phyloP scores from a whole-genome alignment of 2,888 invertebrate genomes.

The Trachelus iudaicus region DNA sequence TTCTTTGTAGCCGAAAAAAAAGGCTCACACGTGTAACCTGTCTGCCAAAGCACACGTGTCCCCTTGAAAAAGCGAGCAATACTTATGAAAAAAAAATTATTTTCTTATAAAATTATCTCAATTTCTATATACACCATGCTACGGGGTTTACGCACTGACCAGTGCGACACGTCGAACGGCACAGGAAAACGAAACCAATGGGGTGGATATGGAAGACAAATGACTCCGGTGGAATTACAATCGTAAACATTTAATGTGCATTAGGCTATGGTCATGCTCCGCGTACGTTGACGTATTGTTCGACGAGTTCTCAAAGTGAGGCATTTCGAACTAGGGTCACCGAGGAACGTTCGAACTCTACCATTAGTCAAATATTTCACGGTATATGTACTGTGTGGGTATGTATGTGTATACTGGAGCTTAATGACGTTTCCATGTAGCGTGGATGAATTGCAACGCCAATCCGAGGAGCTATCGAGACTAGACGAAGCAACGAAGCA shows the following conservation, averaged over 20 bases:
- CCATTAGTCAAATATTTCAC: slow-evolving; percentile 32
- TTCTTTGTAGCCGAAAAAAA: no score
- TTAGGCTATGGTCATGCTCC: slow-evolving; percentile 35
- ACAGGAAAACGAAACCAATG: not conserved
- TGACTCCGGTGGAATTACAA: not conserved
- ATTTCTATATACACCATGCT: not conserved
- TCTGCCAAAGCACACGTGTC: no score
- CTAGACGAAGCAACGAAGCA: not conserved
- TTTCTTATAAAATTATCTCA: not conserved
- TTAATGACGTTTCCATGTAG: slow-evolving; percentile 53
- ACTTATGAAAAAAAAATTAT: no score
- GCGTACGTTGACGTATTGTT: slow-evolving; percentile 27
- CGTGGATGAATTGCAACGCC: slow-evolving; percentile 36
- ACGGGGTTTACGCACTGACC: not conserved
- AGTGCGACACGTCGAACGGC: not conserved
- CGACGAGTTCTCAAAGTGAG: not conserved
- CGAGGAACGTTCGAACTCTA: slow-evolving; percentile 35
- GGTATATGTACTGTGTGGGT: slow-evolving; percentile 34
- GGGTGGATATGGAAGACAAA: not conserved
- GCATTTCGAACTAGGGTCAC: not conserved
- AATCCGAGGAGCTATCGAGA: not conserved
- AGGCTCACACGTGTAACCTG: no score
- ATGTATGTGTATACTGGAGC: slow-evolving; percentile 9
- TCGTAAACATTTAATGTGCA: slow-evolving; percentile 32
- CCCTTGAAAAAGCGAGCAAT: no score